Percentiles rank a stretch among this genome's conserved stretches.
Evolutionary conservation across 1,140 invertebrate genomes (phyloP).

Genomic region (Metopolophium dirhodum): DNA sequence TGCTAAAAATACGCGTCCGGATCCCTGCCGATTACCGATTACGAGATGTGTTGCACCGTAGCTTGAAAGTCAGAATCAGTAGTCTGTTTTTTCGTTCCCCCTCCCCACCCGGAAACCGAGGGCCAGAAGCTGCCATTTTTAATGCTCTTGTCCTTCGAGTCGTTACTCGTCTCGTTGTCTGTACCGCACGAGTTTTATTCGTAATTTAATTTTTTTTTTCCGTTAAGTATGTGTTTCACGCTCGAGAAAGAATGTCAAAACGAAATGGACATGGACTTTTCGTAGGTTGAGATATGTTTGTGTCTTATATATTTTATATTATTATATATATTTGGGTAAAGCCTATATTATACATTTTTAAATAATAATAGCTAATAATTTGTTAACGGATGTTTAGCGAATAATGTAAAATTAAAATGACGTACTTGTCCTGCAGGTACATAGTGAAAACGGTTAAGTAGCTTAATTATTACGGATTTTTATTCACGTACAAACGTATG

Average conservation of each 20-base stretch:
- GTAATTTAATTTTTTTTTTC: not conserved
- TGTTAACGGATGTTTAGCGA: not conserved
- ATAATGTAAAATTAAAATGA: not conserved
- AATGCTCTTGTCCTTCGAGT: not conserved
- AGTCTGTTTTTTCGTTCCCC: too few relatives aligned
- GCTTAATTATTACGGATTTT: not conserved
- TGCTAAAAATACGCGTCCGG: not conserved
- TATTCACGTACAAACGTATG: too few relatives aligned
- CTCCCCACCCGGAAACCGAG: not conserved
- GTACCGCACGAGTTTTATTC: not conserved
- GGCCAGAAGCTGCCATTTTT: not conserved
- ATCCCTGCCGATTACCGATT: not conserved
- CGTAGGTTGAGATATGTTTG: not conserved
- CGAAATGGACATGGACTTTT: not conserved
- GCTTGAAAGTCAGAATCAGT: too few relatives aligned
- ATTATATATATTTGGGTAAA: not conserved
- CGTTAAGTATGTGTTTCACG: not conserved
- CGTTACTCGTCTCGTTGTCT: not conserved
- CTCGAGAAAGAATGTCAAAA: not conserved
- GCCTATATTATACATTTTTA: too few relatives aligned
- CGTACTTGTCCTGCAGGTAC: not conserved
- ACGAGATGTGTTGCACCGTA: not conserved
- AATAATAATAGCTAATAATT: slow-evolving; percentile 18
- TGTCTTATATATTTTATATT: not conserved
- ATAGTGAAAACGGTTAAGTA: not conserved